These are phyloP conservation scores for Etia nguti DNA, from an alignment of 2,113 vertebrate species.

Conservation along the genomic window DNA sequence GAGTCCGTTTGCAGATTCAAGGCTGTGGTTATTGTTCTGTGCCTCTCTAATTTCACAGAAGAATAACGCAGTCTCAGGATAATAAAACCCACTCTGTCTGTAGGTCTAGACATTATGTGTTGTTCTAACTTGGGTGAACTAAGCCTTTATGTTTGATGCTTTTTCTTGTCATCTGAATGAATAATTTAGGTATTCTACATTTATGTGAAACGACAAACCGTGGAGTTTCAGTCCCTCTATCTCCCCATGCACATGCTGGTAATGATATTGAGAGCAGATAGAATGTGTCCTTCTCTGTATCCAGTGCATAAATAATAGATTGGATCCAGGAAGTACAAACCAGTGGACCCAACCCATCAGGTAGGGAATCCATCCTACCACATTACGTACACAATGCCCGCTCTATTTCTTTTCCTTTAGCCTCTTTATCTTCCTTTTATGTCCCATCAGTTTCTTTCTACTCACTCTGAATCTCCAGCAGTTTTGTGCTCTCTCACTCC, in stretches of 20 bases:
- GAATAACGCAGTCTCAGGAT: not conserved
- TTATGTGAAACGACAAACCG: not conserved
- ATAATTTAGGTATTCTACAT: not conserved
- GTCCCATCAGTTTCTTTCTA: not conserved
- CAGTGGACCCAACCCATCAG: constrained; percentile 26
- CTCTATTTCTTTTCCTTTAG: not conserved
- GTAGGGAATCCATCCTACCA: not conserved
- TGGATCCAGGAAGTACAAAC: constrained; percentile 65
- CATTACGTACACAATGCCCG: constrained; percentile 3
- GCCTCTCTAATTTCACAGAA: not conserved
- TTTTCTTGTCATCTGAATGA: not conserved
- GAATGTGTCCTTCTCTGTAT: constrained; percentile 39
- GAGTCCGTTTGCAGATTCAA: not conserved
- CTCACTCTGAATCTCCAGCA: not conserved
- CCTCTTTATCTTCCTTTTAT: not conserved
- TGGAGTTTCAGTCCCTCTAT: not conserved
- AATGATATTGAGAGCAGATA: constrained; percentile 37
- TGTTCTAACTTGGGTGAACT: not conserved
- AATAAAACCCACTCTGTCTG: not conserved
- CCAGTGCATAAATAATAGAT: constrained; percentile 75
- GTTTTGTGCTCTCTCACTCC: not conserved
- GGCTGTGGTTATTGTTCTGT: not conserved
- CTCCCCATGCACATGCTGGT: not conserved
- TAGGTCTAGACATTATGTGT: not conserved
- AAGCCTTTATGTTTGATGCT: not conserved